Conservation (phyloP, 2,888 invertebrate genomes). For the Eupithecia vulgata region DNA sequence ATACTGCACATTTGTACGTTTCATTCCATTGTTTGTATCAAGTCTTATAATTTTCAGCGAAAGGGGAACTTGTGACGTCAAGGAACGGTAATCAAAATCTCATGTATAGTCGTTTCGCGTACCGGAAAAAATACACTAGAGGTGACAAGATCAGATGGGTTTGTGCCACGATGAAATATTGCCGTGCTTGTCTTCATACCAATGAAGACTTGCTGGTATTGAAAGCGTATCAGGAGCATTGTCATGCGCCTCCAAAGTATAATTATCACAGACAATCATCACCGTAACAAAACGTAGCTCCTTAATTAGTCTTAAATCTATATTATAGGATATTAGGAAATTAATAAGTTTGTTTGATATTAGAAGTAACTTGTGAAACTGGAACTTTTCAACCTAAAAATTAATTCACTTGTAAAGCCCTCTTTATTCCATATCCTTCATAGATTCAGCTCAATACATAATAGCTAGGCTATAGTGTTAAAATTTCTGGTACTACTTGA, state of each 20-base stretch:
- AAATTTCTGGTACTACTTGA: background rate
- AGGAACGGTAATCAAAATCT: constrained; percentile 58
- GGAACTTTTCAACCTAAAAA: background rate
- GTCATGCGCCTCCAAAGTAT: constrained; percentile 37
- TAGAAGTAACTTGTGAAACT: background rate
- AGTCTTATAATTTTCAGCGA: constrained; percentile 43
- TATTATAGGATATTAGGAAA: background rate
- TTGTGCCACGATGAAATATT: constrained; percentile 60
- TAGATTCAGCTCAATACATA: background rate
- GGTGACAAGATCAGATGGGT: constrained; percentile 54
- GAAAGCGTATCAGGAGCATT: constrained; percentile 43
- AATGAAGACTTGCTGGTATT: constrained; percentile 43
- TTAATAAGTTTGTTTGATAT: background rate
- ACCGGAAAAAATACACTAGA: constrained; percentile 56
- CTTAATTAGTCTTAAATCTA: background rate
- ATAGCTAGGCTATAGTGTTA: background rate
- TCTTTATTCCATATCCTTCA: background rate
- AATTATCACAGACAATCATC: constrained; percentile 19
- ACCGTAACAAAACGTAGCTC: background rate
- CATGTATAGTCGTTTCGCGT: constrained; percentile 57
- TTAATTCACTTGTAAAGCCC: background rate
- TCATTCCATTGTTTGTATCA: background rate
- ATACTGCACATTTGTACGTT: too few species aligned
- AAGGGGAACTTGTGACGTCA: constrained; percentile 52
- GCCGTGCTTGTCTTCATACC: constrained; percentile 57